Evolutionary conservation across 2,797 vertebrate species (phyloP), one percentile per base, ranked within the genome.

Genomic region (Psittacula derbiana): DNA sequence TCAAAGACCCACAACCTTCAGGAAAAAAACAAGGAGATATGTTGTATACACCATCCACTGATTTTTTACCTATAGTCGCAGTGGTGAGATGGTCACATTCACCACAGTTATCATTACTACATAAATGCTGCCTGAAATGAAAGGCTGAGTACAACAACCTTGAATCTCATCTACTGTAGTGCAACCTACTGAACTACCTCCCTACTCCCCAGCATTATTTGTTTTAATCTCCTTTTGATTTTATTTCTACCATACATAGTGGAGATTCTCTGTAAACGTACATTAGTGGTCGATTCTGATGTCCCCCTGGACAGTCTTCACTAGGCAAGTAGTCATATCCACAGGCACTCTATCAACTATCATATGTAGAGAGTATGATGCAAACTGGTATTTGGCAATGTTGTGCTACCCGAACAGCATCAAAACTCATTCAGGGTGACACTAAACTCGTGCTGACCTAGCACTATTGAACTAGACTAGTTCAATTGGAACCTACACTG

Each of bases 1-100:
- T 70, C n/a, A 95, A 92, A 58, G 88, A 92, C 6, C 6, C 33
- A 74, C 47, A 49, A 74, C 25, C 96, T 97, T 88, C 55, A 69
- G 44, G 61, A 72, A 69, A 75, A 75, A 91, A 58, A 86, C 19
- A 95, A 92, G 44, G 43, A 67, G 13, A 73, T 8, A 67, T 1
- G 18, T 46, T 27, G 27, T 20, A 71, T 17, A 76, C 7, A 52
- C 55, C 2, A 84, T 31, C 17, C 12, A 10, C n/a, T 40, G 43
- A 10, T 66, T 81, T 69, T 80, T 5, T 25, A 80, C 33, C n/a
- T 53, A 18, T 16, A 1, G 6, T 20, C 2, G 6, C 43, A 81
- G 27, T 13, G 21, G 30, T 24, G 38, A 84, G 17, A 69, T 17
- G 14, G 40, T 47, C 43, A 64, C 28, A 79, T 21, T 28, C 80